These are phyloP conservation scores for Watsonalla cultraria DNA, from an alignment of 2,888 invertebrate genomes.

Conservation along the genomic window DNA sequence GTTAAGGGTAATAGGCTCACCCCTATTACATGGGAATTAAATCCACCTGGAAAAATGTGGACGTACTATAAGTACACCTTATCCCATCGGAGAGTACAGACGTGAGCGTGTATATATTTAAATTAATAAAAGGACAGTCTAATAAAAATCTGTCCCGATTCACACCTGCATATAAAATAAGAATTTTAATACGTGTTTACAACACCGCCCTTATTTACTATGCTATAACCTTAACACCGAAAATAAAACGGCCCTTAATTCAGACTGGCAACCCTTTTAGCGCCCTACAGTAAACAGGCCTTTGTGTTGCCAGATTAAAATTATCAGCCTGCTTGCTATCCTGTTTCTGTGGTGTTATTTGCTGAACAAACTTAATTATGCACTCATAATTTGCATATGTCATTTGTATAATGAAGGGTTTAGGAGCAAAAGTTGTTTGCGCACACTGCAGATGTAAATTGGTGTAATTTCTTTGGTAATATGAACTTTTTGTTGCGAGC, in stretches of 20 bases:
- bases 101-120: no score
- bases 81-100: no score
- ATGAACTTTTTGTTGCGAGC: not conserved
- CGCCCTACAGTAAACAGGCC: conserved; percentile 39
- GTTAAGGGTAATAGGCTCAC: no score
- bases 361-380: conserved; percentile 11
- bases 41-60: no score
- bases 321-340: conserved; percentile 46
- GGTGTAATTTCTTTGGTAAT: conserved; percentile 2
- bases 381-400: not conserved
- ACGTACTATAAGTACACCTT: no score
- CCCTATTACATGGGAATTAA: no score
- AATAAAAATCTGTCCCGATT: not conserved
- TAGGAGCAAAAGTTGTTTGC: not conserved
- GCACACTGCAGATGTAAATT: not conserved
- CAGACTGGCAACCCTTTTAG: conserved; percentile 49
- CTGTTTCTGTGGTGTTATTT: conserved; percentile 37
- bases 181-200: not conserved
- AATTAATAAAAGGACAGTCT: conserved; percentile 1
- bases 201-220: conserved; percentile 4
- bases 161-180: not conserved
- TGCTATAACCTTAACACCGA: conserved; percentile 19
- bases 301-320: conserved; percentile 49
- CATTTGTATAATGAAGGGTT: not conserved
- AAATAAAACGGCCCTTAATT: conserved; percentile 46